Conservation (phyloP, 1,140 invertebrate species). For the Laodelphax striatellus region DNA sequence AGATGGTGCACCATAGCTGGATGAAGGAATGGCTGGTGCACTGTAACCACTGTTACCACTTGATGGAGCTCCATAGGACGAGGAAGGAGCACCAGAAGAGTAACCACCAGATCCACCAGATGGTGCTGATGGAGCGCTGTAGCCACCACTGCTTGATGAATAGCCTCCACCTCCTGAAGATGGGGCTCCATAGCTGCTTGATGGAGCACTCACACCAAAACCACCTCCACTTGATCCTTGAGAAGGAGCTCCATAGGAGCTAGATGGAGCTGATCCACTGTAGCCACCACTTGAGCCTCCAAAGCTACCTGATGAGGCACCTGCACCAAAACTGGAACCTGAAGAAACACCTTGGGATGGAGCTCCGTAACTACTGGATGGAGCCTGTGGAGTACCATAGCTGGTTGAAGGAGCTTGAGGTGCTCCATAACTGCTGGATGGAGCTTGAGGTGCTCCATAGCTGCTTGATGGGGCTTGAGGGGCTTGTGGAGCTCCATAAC, state of each 20-base stretch:
- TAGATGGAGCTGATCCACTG: conserved; percentile 7
- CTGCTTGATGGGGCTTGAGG: conserved; percentile 6
- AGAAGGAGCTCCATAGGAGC: conserved; percentile 15
- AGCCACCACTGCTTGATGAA: not conserved
- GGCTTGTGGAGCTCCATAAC: conserved; percentile 8
- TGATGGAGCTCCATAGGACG: conserved; percentile 13
- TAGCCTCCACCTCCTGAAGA: conserved; percentile 4
- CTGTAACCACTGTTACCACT: conserved; percentile 1
- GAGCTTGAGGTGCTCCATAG: conserved; percentile 16
- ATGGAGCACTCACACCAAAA: not conserved
- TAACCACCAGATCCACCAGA: not conserved
- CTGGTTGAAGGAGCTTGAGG: not conserved
- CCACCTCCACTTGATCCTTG: not conserved
- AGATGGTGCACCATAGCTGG: not conserved
- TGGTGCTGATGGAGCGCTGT: conserved; percentile 6
- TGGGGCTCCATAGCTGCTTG: conserved; percentile 9
- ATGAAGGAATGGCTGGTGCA: not conserved
- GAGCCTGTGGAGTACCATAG: conserved; percentile 12
- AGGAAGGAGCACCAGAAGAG: conserved; percentile 9
- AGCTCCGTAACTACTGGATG: conserved; percentile 15
- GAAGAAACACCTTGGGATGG: conserved; percentile 6
- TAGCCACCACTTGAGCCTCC: not conserved
- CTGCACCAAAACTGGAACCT: not conserved
- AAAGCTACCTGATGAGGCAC: conserved; percentile 4
- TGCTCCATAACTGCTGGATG: not conserved